These are phyloP conservation scores for Lynx canadensis DNA, from an alignment of 2,113 vertebrate species.

Conservation along the genomic window DNA sequence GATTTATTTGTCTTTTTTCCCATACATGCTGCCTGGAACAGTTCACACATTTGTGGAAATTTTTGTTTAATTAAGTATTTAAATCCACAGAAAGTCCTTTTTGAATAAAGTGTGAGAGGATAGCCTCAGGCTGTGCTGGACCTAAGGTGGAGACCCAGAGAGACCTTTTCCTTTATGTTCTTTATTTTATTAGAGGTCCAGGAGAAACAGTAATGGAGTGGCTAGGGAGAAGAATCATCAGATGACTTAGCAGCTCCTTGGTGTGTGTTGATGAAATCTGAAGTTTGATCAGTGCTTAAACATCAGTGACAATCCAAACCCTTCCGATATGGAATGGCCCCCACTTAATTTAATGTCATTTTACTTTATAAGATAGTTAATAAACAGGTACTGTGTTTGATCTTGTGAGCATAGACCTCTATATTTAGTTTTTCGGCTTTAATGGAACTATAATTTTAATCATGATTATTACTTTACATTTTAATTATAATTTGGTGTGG, in stretches of 20 bases:
- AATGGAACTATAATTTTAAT: slow-evolving; percentile 90
- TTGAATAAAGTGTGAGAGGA: not conserved
- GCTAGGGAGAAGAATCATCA: not conserved
- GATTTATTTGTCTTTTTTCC: slow-evolving; percentile 34
- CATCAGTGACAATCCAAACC: slow-evolving; percentile 63
- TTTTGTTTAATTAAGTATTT: slow-evolving; percentile 54
- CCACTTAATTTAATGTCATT: slow-evolving; percentile 87
- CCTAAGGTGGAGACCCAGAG: slow-evolving; percentile 20
- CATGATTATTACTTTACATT: slow-evolving; percentile 90
- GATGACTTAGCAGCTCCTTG: slow-evolving; percentile 49
- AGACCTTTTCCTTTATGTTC: not conserved
- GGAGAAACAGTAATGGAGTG: slow-evolving; percentile 3
- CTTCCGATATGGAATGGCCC: slow-evolving; percentile 74
- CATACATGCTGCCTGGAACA: not conserved
- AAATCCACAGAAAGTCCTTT: slow-evolving; percentile 36
- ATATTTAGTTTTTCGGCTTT: slow-evolving; percentile 87
- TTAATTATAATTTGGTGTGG: slow-evolving; percentile 89
- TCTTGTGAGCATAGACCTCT: slow-evolving; percentile 84
- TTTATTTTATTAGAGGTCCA: slow-evolving; percentile 40
- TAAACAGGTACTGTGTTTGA: slow-evolving; percentile 89
- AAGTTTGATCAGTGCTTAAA: slow-evolving; percentile 68
- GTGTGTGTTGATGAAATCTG: slow-evolving; percentile 45
- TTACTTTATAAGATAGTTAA: slow-evolving; percentile 86
- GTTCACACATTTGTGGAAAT: slow-evolving; percentile 20
- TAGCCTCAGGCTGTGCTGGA: not conserved